These are phyloP conservation scores for Arremon brunneinucha DNA, from an alignment of 2,797 vertebrate species.

Conservation along the genomic window DNA sequence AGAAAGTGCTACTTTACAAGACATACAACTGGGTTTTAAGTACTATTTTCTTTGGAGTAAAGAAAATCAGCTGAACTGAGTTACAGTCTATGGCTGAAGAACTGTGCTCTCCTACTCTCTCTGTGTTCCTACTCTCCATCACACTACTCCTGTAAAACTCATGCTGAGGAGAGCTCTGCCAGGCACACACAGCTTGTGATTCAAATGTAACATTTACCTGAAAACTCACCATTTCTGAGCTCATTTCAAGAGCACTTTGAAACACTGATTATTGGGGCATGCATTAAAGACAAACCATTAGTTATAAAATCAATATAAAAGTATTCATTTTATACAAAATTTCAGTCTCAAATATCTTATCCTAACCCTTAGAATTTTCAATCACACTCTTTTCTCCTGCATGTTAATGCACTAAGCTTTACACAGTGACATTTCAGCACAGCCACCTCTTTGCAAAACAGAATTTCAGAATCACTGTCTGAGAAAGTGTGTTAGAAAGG, in stretches of 20 bases:
- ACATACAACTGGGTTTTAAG: not conserved
- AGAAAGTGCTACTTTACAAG: not conserved
- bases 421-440: not conserved
- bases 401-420: not conserved
- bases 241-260: not conserved
- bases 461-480: not conserved
- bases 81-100: not conserved
- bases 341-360: not conserved
- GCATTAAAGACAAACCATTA: not conserved
- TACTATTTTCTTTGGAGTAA: not conserved
- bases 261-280: not conserved
- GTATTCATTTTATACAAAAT: not conserved
- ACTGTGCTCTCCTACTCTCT: not conserved
- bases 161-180: not conserved
- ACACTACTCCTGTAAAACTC: not conserved
- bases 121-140: not conserved
- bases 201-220: not conserved
- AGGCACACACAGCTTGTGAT: rapidly evolving
- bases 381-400: not conserved
- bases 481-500: rapidly evolving
- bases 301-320: not conserved
- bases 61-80: not conserved
- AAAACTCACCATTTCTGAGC: not conserved
- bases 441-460: not conserved
- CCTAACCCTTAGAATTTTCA: not conserved